Evolutionary conservation across 2,797 vertebrate species (phyloP).

Genomic region (Ceyx erithaca): DNA sequence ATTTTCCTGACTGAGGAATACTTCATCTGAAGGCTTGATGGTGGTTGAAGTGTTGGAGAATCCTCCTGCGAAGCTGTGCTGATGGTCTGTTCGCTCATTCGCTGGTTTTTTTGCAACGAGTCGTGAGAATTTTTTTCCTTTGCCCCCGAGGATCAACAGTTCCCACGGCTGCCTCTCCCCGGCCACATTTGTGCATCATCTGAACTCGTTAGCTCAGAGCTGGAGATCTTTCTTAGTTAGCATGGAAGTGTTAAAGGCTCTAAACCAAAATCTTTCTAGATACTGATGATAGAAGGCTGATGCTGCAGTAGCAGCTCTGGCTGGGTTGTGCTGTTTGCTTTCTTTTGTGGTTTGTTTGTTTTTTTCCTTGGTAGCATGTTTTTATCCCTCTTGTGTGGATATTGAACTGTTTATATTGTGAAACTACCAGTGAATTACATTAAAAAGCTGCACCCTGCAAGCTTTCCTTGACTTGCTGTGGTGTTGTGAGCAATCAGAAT

Average conservation of each 20-base stretch:
- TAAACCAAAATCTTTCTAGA: background rate
- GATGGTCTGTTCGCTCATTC: background rate
- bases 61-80: background rate
- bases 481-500: background rate
- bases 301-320: background rate
- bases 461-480: accelerated
- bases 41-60: background rate
- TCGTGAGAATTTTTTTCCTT: background rate
- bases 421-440: accelerated
- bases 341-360: too few species aligned
- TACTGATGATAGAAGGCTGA: accelerated
- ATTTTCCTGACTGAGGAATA: background rate
- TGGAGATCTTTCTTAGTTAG: background rate
- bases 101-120: accelerated
- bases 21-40: background rate
- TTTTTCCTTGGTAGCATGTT: background rate
- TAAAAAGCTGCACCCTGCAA: background rate
- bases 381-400: background rate
- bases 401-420: background rate
- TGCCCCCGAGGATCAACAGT: accelerated
- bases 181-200: background rate
- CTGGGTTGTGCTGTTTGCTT: background rate
- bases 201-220: background rate
- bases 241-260: background rate
- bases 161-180: background rate